A percentile compares a stretch with the other conserved stretches of the same genome.
These are phyloP conservation scores for Itoplectis maculator DNA, from an alignment of 2,888 invertebrate species.

Conservation along the genomic window DNA sequence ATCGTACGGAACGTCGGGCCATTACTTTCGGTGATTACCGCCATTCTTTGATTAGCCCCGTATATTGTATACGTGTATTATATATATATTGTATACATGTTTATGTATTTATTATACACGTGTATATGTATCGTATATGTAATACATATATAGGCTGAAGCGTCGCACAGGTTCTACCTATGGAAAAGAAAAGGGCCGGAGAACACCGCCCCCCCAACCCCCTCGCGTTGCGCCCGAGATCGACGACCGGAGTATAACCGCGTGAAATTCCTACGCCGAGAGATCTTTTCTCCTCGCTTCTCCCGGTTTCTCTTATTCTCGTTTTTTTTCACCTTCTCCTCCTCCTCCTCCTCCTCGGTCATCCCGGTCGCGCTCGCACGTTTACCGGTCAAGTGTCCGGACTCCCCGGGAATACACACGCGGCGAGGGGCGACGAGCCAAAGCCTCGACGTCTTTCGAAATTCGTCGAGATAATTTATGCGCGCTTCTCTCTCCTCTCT, in stretches of 20 bases:
- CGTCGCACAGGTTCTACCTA: conserved; percentile 9
- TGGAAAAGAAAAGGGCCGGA: conserved; percentile 33
- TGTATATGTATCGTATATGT: not conserved
- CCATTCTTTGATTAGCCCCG: conserved; percentile 77
- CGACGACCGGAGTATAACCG: conserved; percentile 66
- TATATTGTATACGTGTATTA: not conserved
- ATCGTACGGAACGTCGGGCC: conserved; percentile 74
- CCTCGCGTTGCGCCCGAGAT: conserved; percentile 44
- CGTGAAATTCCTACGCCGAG: conserved; percentile 65
- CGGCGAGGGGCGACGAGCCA: conserved; percentile 30
- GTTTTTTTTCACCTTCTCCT: too few species aligned
- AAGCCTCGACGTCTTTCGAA: conserved; percentile 77
- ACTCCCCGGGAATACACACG: not conserved
- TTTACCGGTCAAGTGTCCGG: conserved; percentile 42
- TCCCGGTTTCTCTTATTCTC: conserved; percentile 59
- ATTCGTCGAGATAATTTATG: conserved; percentile 83
- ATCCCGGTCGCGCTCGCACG: conserved; percentile 37
- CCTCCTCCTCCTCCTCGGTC: conserved; percentile 44
- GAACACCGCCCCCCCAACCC: too few species aligned
- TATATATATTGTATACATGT: conserved; percentile 32
- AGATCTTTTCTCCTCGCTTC: conserved; percentile 59
- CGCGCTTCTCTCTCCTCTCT: conserved; percentile 62
- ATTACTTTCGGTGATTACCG: conserved; percentile 80
- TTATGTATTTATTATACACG: too few species aligned
- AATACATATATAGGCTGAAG: not conserved